A percentile compares a stretch with the other conserved stretches of the same genome.
Conservation (phyloP, 2,797 vertebrate genomes). For the Odontamblyopus lacepedii region DNA sequence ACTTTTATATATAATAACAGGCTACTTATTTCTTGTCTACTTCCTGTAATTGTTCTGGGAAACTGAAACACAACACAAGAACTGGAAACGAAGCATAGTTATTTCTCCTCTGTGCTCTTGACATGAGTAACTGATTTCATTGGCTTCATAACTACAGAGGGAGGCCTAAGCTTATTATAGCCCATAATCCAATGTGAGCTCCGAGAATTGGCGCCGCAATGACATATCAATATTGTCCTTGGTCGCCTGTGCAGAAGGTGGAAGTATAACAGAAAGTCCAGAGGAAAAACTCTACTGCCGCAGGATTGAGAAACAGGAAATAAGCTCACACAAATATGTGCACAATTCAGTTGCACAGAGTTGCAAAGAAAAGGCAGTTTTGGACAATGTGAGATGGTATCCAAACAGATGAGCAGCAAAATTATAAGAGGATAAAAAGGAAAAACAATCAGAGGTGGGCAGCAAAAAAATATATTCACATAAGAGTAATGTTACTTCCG, state of each 20-base stretch:
- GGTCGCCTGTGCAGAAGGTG: constrained; percentile 43
- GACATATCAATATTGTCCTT: constrained; percentile 68
- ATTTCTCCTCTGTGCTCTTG: constrained; percentile 46
- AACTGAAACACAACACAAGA: constrained; percentile 12
- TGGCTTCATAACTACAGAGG: constrained; percentile 53
- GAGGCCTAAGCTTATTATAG: constrained; percentile 62
- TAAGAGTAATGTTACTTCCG: too few species aligned
- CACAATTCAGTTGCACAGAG: constrained; percentile 3
- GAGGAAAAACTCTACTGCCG: constrained; percentile 20
- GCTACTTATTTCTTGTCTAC: not conserved
- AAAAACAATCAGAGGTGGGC: too few species aligned
- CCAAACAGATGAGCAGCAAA: too few species aligned
- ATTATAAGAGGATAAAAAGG: too few species aligned
- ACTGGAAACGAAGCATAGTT: constrained; percentile 18
- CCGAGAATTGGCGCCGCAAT: constrained; percentile 44
- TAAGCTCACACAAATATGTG: not conserved
- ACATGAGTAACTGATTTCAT: constrained; percentile 55
- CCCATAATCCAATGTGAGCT: constrained; percentile 62
- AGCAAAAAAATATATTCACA: too few species aligned
- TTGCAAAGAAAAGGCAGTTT: too few species aligned
- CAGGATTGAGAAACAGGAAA: constrained; percentile 38
- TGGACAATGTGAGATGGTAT: too few species aligned
- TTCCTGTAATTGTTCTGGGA: not conserved
- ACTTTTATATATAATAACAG: too few species aligned
- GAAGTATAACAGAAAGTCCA: constrained; percentile 36